phyloP scores from a whole-genome alignment of 2,113 vertebrate genomes.

The Sisor rabdophorus region DNA sequence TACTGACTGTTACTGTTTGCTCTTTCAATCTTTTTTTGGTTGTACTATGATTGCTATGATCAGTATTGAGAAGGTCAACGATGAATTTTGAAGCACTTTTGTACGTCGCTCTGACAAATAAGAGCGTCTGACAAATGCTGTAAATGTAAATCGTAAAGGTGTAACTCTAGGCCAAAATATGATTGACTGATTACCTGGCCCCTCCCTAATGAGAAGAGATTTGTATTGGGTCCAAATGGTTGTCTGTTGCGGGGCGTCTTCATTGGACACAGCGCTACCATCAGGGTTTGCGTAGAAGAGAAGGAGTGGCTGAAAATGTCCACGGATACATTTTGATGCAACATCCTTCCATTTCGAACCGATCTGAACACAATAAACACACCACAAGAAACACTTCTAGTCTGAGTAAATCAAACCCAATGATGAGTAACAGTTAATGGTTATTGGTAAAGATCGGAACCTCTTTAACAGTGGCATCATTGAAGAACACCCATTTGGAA shows the following conservation, averaged over 20 bases:
- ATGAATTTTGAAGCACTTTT: too few species aligned
- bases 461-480: conserved; percentile 97
- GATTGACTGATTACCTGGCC: conserved; percentile 66
- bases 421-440: too few species aligned
- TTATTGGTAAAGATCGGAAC: conserved; percentile 41
- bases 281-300: conserved; percentile 94
- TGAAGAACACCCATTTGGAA: conserved; percentile 96
- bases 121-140: too few species aligned
- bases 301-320: conserved; percentile 92
- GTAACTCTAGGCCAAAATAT: neutral
- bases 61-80: too few species aligned
- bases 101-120: too few species aligned
- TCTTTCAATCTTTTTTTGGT: too few species aligned
- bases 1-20: too few species aligned
- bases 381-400: too few species aligned
- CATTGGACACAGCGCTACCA: conserved; percentile 85
- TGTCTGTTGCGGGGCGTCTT: conserved; percentile 88
- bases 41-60: too few species aligned
- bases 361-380: conserved; percentile 67
- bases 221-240: conserved; percentile 85
- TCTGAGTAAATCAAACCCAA: neutral
- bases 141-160: too few species aligned
- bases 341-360: conserved; percentile 97
- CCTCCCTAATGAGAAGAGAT: conserved; percentile 73
- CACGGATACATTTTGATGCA: conserved; percentile 87